Evolutionary conservation across 1,140 invertebrate species (phyloP), one percentile per base, ranked within the genome.

Genomic region (Drosophila arizonae): DNA sequence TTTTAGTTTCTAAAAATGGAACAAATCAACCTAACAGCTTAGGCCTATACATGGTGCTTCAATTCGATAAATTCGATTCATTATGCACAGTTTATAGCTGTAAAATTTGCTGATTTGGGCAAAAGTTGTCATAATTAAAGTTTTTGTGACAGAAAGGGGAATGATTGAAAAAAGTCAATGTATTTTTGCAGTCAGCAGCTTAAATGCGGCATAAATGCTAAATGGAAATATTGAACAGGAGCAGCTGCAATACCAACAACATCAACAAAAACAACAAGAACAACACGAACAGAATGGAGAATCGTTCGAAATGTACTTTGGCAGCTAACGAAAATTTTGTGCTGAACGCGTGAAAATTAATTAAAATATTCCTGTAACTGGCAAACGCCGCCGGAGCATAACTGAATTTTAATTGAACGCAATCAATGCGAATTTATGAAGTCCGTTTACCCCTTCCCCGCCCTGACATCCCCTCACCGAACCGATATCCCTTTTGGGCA

Each of bases 331-430:
- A 88, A 86, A 65, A 88, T 86, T 82, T 87, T 90, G 69, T 90
- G 87, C 87, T 90, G 87, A 90, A 82, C 81, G 87, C 87, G 87
- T 77, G 87, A 90, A 90, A 90, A 87, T 90, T 87, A 90, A 90
- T 90, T 90, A 90, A 90, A 90, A 90, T 90, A 90, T 90, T 90
- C 79, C 72, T 85, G 82, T 78, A 72, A 78, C 75, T 90, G 73
- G 76, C 81, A 79, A 82, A 54, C 82, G 76, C 79, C 79, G 82
- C 57, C 79, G 67, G 79, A 87, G 87, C 87, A 90, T 90, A 90
- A 90, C 87, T 90, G 87, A 90, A 90, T 90, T 90, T 90, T 90
- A 90, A 90, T 90, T 90, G 87, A 90, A 90, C 87, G 75, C 87
- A 90, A 90, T 90, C 87, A 90, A 90, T 90, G 82, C 70, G 87